These are phyloP conservation scores for Mimas tiliae DNA, from an alignment of 2,888 invertebrate genomes.

Conservation along the genomic window DNA sequence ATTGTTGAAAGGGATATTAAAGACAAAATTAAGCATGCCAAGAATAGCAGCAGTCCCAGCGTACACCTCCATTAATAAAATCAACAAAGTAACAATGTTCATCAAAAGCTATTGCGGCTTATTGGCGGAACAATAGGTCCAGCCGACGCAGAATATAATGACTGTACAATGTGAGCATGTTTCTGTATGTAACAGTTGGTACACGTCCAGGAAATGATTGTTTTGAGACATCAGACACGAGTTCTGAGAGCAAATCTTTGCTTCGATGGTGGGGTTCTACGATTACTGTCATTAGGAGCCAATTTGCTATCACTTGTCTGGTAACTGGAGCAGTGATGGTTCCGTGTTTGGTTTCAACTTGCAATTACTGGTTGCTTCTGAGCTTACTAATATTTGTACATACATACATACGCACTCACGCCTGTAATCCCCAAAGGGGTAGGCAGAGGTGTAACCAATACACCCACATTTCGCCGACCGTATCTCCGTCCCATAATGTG, in stretches of 20 bases:
- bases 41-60: constrained; percentile 36
- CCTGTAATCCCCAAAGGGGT: too few species aligned
- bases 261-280: constrained; percentile 28
- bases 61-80: constrained; percentile 61
- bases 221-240: constrained; percentile 51
- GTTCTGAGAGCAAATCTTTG: constrained; percentile 40
- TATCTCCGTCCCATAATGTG: too few species aligned
- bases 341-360: not conserved
- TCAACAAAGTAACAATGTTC: constrained; percentile 66
- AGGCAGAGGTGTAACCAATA: too few species aligned
- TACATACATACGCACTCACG: too few species aligned
- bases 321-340: not conserved
- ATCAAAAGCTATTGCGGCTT: constrained; percentile 66
- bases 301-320: constrained; percentile 32
- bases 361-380: not conserved
- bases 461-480: too few species aligned
- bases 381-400: not conserved
- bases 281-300: constrained; percentile 26
- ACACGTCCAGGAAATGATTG: constrained; percentile 41
- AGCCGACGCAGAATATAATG: constrained; percentile 47
- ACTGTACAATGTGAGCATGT: constrained; percentile 50
- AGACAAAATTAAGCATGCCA: constrained; percentile 36
- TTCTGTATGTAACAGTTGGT: constrained; percentile 27
- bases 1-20: constrained; percentile 4
- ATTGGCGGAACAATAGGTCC: constrained; percentile 64